phyloP scores from a whole-genome alignment of 2,113 vertebrate species.

The Lophura nycthemera region DNA sequence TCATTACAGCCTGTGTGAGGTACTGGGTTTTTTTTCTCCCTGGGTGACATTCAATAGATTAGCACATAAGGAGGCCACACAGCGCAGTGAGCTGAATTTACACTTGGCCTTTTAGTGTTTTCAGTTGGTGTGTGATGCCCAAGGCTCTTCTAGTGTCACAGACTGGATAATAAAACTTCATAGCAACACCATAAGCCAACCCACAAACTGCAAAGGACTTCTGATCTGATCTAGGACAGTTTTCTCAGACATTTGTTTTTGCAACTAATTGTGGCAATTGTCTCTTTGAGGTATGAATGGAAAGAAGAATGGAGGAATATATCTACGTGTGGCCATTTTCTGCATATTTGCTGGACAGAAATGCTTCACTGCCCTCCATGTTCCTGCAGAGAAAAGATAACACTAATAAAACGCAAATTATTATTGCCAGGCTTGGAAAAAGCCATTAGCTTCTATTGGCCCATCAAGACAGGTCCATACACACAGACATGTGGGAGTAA shows the following conservation, averaged over 20 bases:
- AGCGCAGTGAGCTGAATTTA: constrained; percentile 33
- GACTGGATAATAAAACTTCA: constrained; percentile 15
- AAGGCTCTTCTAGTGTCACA: constrained; percentile 26
- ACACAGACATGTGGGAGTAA: neutral
- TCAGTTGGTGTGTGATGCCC: neutral
- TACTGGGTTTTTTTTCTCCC: neutral
- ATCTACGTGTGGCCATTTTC: neutral
- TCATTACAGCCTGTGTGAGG: constrained; percentile 23
- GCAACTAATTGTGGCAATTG: neutral
- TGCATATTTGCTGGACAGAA: neutral
- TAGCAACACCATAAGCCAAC: constrained; percentile 4
- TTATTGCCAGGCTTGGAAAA: neutral
- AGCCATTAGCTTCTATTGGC: neutral
- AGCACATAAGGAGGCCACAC: constrained; percentile 14
- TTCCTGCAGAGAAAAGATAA: neutral
- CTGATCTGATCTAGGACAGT: neutral
- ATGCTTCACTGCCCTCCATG: neutral
- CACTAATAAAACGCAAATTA: neutral
- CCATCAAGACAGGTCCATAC: neutral
- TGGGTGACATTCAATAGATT: constrained; percentile 16
- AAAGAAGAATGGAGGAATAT: neutral
- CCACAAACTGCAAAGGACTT: neutral
- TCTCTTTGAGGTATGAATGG: neutral
- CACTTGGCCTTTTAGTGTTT: constrained; percentile 35
- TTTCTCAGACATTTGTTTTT: neutral